Evolutionary conservation across 2,113 vertebrate genomes (phyloP).

Genomic region (Pogona vitticeps): DNA sequence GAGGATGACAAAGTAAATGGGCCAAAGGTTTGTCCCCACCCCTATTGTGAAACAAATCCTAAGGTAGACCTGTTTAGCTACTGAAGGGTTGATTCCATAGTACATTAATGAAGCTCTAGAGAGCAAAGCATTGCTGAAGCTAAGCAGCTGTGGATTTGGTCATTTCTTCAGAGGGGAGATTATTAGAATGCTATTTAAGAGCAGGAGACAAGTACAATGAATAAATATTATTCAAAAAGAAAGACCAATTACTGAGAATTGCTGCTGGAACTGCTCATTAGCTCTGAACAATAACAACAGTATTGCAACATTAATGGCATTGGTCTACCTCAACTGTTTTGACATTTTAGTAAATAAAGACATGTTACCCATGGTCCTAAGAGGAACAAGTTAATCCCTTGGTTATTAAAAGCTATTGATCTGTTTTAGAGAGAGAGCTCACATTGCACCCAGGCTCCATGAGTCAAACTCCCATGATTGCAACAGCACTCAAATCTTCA

Average conservation of each 20-base stretch:
- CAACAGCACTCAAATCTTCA: slow-evolving; percentile 44
- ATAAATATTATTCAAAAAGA: neutral
- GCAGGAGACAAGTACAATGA: neutral
- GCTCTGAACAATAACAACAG: neutral
- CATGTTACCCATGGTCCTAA: slow-evolving; percentile 25
- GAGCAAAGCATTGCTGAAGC: neutral
- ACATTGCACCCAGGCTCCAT: slow-evolving; percentile 40
- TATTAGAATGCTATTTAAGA: neutral
- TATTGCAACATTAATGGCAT: neutral
- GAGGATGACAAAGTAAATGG: too few relatives aligned
- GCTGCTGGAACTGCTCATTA: neutral
- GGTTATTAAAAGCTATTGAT: slow-evolving; percentile 55
- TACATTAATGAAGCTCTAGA: neutral
- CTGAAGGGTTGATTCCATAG: neutral
- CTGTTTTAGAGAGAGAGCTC: slow-evolving; percentile 45
- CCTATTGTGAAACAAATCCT: neutral
- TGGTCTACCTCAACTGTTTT: slow-evolving; percentile 26
- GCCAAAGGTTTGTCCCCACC: too few relatives aligned
- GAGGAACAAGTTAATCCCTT: slow-evolving; percentile 7
- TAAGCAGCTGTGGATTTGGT: neutral
- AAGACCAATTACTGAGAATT: neutral
- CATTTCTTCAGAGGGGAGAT: neutral
- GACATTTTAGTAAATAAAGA: slow-evolving; percentile 32
- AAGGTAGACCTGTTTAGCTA: neutral
- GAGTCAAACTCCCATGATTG: slow-evolving; percentile 54